These are phyloP conservation scores for Nasonia giraulti DNA, from an alignment of 1,140 invertebrate genomes.

Conservation along the genomic window DNA sequence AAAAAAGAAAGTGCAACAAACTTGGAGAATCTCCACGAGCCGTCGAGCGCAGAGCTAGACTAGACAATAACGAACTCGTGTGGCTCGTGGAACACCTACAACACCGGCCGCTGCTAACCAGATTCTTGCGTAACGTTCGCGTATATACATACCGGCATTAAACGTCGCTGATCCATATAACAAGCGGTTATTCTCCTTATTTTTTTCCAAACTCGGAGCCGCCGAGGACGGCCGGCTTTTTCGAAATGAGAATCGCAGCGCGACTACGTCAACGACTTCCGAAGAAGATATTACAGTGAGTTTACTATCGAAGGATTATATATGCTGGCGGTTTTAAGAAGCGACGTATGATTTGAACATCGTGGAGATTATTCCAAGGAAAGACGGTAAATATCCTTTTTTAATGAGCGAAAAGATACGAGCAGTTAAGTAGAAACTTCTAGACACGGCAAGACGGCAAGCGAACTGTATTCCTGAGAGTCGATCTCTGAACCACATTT, in stretches of 20 bases:
- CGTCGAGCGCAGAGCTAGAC: not conserved
- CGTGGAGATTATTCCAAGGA: no score
- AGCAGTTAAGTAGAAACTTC: not conserved
- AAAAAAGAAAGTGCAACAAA: not conserved
- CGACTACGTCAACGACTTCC: no score
- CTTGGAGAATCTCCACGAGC: not conserved
- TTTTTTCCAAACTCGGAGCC: not conserved
- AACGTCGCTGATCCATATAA: conserved; percentile 28
- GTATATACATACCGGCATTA: conserved; percentile 17
- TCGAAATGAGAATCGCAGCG: not conserved
- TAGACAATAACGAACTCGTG: not conserved
- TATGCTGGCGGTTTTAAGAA: not conserved
- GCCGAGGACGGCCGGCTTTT: not conserved
- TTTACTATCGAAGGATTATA: conserved; percentile 1
- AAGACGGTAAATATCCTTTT: not conserved
- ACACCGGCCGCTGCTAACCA: conserved; percentile 50
- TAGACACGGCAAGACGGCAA: not conserved
- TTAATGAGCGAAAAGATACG: not conserved
- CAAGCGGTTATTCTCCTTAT: conserved; percentile 1
- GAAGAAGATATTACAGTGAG: not conserved
- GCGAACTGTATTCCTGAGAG: not conserved
- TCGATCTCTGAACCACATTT: not conserved
- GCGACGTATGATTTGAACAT: no score
- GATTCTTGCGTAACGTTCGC: conserved; percentile 53
- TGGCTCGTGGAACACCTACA: conserved; percentile 47